Base-by-base conservation (phyloP, 35 echinoderm and acorn worm genomes). In the Hemicentrotus pulcherrimus region DNA sequence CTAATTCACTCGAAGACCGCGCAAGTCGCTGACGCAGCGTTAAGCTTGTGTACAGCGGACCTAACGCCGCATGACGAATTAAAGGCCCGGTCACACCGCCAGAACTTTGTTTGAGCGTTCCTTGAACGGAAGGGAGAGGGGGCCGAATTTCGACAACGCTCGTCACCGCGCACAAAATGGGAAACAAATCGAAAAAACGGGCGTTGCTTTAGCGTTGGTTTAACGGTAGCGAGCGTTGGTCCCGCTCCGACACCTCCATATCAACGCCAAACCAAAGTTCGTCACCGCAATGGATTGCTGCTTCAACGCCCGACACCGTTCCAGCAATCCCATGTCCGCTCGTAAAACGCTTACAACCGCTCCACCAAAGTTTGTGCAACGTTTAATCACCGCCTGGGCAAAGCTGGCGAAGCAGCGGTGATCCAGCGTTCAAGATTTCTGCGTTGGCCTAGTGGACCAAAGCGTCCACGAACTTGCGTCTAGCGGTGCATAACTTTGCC, bases 401-500 rank as follows among this genome's bases (percentile, higher is more conserved):
- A 89, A 89, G 87, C 87, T 89, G 87, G 87, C 87, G 87, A 89
- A 89, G 87, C 87, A 89, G 87, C 87, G 87, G 87, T 89, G 4
- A 32, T 89, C 87, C 31, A 89, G 87, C 87, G 87, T 89, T 89
- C 87, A 89, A 89, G 87, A 89, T 89, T 89, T 89, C 87, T 89
- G 87, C 32, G 87, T 89, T 89, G 31, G 87, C 31, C 87, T 89
- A 90, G 88, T 6, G 88, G 88, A 90, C 88, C 11, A 30, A 90
- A 90, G 88, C 88, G 88, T 90, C 88, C 46, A 90, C 88, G 88
- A 90, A 90, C 88, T 90, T 90, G 88, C 88, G 88, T 90, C 88
- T 90, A 90, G 88, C 32, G 88, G 88, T 89, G 87, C 87, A 32
- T 45, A 89, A 89, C 87, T 89, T 89, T 89, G 87, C 41, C 87